Base-by-base conservation (phyloP, 2,113 vertebrate species). In the Aptenodytes patagonicus region DNA sequence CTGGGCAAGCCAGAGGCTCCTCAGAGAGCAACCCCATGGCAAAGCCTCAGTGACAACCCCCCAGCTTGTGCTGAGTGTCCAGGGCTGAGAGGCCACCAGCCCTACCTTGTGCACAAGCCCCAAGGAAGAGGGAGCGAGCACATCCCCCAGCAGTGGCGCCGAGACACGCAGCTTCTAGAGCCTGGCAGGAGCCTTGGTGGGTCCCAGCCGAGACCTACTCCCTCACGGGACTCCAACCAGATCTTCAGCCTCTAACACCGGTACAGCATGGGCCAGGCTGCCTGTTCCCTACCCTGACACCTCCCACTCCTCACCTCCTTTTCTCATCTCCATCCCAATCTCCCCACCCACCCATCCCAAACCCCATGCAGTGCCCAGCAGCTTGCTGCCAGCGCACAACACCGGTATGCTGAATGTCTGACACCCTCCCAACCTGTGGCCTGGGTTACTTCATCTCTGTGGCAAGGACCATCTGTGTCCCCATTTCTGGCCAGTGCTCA, bases 291-390 rank as follows among this genome's bases (percentile, higher is more conserved):
- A 20, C 25, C 28, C 19, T 52, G 16, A 17, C 4, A 38, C 36
- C 29, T 71, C 36, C 11, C 11, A 46, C 7, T 8, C 29, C 20
- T 90, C 61, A 52, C 15, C 16, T n/a, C 28, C 25, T 79, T 76
- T 44, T 55, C 58, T 24, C 54, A 57, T 52, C 31, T 85, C 15
- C 60, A 61, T 47, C 80, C 17, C 28, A 10, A 1, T 18, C 47
- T 34, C 29, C 5, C 10, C 38, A 51, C 17, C 16, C 31, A 61
- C 29, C 11, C 22, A 40, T 24, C 12, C 24, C 81, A 66, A 87
- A 17, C 11, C 62, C n/a, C 15, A 21, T 0, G 0, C 0, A 0
- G 8, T 5, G 18, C 54, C 36, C 73, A 40, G 65, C 4, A 0
- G 1, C 54, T 69, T 29, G 68, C 51, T 83, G 90, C 79, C 62